Evolutionary conservation across 2,888 invertebrate genomes (phyloP), one percentile per base, ranked within the genome.

Genomic region (Lycocerus yunnanus): DNA sequence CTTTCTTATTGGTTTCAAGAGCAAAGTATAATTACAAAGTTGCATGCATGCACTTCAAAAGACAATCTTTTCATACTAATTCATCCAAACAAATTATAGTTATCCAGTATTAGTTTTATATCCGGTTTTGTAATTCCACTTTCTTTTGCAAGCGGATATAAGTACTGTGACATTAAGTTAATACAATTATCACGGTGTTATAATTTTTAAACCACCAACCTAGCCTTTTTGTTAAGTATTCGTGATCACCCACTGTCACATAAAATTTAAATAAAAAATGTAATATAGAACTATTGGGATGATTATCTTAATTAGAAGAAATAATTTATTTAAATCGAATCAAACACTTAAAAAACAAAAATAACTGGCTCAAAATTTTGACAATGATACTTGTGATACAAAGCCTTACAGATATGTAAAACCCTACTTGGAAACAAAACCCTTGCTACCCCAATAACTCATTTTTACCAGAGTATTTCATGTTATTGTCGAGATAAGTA

Each of bases 81-180:
- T 43, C n/a, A 43, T 43, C n/a, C n/a, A 43, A 43, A 43, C 43
- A 43, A 43, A n/a, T 43, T 43, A 43, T 43, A 43, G 43, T n/a
- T 43, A 43, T 43, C 43, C 43, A 43, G 43, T 43, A 43, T 43
- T 43, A 8, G 61, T 63, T 63, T 63, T 63, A 20, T n/a, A 18
- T 63, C 61, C 61, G 61, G 16, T 20, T 20, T 63, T 18, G 61
- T 63, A 63, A 63, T 63, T 63, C 61, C 61, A 63, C 61, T 63
- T 63, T 63, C 61, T 63, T 63, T 63, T 63, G 20, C 61, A 63
- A 63, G 61, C 61, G 61, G 61, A 63, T 63, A 14, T 63, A 63
- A 63, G 61, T 20, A 63, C 61, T n/a, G 43, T 43, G 43, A 43
- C 43, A 43, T 43, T 43, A 43, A 43, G 43, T 43, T 43, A 43